A percentile compares a stretch with the other conserved stretches of the same genome.
Evolutionary conservation across 2,888 invertebrate species (phyloP).

Genomic region (Himalopsyche japonica): DNA sequence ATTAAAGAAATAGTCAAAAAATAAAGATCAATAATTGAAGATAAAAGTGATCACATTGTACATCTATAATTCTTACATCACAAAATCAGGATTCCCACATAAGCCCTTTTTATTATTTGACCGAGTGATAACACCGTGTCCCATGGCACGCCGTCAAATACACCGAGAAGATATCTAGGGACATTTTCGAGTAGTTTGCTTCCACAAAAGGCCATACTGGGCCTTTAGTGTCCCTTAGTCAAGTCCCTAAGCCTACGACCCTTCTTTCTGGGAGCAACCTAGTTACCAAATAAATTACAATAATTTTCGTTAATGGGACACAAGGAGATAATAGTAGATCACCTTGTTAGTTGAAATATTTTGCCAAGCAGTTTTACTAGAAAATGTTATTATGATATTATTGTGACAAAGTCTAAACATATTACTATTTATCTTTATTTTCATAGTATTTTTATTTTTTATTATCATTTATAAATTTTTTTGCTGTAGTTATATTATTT

Average conservation of each 20-base stretch:
- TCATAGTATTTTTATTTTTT: background rate
- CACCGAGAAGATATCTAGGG: background rate
- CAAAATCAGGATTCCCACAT: background rate
- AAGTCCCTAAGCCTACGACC: background rate
- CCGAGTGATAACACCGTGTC: background rate
- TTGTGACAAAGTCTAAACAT: background rate
- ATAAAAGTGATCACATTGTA: background rate
- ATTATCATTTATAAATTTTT: too few relatives aligned
- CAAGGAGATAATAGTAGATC: background rate
- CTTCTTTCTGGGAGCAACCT: background rate
- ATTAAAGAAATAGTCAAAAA: background rate
- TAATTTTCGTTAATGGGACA: background rate
- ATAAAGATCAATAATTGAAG: background rate
- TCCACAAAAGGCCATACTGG: background rate
- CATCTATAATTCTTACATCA: background rate
- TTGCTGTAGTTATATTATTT: too few relatives aligned
- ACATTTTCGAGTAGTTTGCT: background rate
- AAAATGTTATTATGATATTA: background rate
- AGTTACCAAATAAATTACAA: background rate
- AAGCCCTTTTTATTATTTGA: background rate
- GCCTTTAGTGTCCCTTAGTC: background rate
- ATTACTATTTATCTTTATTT: background rate
- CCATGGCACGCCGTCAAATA: background rate
- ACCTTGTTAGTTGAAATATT: background rate
- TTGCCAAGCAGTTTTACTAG: background rate